Percentiles rank a stretch among this genome's conserved stretches.
phyloP scores from a whole-genome alignment of 2,797 vertebrate genomes.

The Sphenodon punctatus region DNA sequence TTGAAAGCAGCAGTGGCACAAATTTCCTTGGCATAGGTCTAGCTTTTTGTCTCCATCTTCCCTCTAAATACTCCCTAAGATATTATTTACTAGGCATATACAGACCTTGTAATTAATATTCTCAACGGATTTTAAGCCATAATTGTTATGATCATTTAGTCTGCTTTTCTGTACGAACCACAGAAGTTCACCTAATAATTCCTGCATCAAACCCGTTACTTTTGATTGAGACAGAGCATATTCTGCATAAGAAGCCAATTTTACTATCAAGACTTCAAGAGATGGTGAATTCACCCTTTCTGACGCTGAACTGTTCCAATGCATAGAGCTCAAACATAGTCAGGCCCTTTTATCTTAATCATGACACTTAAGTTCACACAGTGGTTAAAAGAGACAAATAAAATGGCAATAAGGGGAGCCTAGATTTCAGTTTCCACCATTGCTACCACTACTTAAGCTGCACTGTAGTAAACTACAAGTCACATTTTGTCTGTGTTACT shows the following conservation, averaged over 20 bases:
- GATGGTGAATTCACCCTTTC: not conserved
- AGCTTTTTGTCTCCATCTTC: not conserved
- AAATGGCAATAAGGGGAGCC: no score
- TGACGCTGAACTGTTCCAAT: not conserved
- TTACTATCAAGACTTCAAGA: not conserved
- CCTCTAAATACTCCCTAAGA: not conserved
- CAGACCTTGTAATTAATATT: not conserved
- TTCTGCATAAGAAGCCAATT: no score
- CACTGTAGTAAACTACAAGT: rapidly evolving
- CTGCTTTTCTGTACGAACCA: not conserved
- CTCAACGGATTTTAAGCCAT: not conserved
- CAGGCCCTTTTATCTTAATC: not conserved
- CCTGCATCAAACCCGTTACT: not conserved
- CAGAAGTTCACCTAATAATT: not conserved
- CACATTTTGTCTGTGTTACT: not conserved
- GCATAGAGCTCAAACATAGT: not conserved
- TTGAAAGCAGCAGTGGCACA: not conserved
- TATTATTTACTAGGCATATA: not conserved
- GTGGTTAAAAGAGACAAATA: no score
- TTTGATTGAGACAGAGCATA: not conserved
- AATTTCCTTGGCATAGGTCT: not conserved
- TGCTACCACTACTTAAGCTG: not conserved
- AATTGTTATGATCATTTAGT: not conserved
- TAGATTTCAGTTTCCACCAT: not conserved
- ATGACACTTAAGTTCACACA: no score